Conservation (phyloP, 2,888 invertebrate genomes). For the Dinocampus coccinellae region DNA sequence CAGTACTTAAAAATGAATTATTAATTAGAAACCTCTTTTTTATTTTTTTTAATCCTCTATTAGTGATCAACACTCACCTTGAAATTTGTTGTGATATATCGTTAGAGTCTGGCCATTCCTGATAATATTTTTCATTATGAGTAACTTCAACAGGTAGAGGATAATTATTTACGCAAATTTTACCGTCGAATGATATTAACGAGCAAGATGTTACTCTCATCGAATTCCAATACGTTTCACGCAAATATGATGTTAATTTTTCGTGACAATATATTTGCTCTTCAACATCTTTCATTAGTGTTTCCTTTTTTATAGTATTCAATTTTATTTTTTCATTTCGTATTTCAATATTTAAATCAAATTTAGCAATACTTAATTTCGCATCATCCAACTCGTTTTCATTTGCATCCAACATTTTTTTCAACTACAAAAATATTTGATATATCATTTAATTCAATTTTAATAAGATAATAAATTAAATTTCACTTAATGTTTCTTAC, state of each 20-base stretch:
- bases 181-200: conserved; percentile 66
- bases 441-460: neutral
- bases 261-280: conserved; percentile 73
- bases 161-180: conserved; percentile 73
- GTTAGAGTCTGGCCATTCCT: conserved; percentile 62
- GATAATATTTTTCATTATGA: conserved; percentile 55
- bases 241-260: conserved; percentile 73
- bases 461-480: neutral
- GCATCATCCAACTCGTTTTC: conserved; percentile 71
- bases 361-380: conserved; percentile 74
- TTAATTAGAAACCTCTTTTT: neutral
- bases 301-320: conserved; percentile 70
- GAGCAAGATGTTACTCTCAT: conserved; percentile 70
- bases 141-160: conserved; percentile 65
- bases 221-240: conserved; percentile 73
- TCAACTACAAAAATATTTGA: conserved; percentile 48
- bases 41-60: neutral
- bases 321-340: conserved; percentile 67
- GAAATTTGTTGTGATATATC: conserved; percentile 21
- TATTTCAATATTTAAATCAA: conserved; percentile 73
- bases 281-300: conserved; percentile 70
- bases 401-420: conserved; percentile 72
- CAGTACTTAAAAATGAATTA: neutral
- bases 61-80: conserved; percentile 7
- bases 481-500: conserved; percentile 42